A percentile compares a stretch with the other conserved stretches of the same genome.
Conservation (phyloP, 2,797 vertebrate genomes). For the Onychomys torridus region DNA sequence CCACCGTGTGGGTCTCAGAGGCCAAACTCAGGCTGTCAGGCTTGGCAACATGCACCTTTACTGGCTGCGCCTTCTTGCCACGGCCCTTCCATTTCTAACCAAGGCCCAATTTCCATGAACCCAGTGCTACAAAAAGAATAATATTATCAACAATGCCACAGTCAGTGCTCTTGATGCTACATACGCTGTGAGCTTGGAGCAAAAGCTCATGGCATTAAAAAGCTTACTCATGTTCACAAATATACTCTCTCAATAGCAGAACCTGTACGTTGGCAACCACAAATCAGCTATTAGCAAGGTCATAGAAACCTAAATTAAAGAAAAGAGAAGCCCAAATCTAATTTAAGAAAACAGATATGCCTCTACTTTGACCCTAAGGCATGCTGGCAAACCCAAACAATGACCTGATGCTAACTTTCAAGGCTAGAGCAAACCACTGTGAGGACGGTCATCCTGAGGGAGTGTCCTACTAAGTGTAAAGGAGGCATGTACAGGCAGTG, state of each 20-base stretch:
- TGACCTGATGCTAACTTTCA: conserved; percentile 39
- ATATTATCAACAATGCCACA: neutral
- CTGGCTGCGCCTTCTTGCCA: too few species aligned
- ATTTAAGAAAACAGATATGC: neutral
- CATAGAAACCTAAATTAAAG: neutral
- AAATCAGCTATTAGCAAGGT: neutral
- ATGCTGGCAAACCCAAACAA: neutral
- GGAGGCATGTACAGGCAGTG: conserved; percentile 57
- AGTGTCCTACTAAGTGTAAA: neutral
- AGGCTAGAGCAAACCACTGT: conserved; percentile 27
- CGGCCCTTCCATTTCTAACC: neutral
- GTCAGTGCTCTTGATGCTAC: neutral
- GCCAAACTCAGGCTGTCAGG: neutral
- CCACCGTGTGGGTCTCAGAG: neutral
- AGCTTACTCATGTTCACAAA: neutral
- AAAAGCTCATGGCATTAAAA: neutral
- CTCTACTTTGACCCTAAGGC: neutral
- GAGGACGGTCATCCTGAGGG: neutral
- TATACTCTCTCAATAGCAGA: neutral
- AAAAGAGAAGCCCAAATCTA: neutral
- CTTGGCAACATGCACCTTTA: neutral
- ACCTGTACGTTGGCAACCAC: neutral
- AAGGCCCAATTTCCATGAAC: neutral
- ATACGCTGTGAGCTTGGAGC: neutral
- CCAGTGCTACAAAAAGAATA: neutral